Percentiles rank a stretch among this genome's conserved stretches.
These are phyloP conservation scores for Protobothrops mucrosquamatus DNA, from an alignment of 2,113 vertebrate species.

Conservation along the genomic window DNA sequence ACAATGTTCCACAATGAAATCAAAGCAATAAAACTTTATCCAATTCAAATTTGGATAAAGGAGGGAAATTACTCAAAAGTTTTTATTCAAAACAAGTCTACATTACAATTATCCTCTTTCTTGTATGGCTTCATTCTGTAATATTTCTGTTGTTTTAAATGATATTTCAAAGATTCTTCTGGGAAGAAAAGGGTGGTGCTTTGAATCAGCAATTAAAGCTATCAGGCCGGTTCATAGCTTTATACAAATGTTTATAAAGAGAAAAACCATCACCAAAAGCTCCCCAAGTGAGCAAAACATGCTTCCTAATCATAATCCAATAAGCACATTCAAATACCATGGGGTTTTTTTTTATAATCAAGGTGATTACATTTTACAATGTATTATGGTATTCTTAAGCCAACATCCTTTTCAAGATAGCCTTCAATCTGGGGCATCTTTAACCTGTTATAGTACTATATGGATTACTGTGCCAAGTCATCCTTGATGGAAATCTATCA, in stretches of 20 bases:
- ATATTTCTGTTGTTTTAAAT: background rate
- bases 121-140: background rate
- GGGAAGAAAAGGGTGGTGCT: constrained; percentile 66
- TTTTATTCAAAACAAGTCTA: background rate
- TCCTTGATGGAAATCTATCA: background rate
- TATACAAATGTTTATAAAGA: constrained; percentile 24
- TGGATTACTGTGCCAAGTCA: background rate
- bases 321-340: background rate
- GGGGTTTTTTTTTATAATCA: background rate
- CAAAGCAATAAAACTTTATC: background rate
- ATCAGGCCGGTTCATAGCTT: constrained; percentile 26
- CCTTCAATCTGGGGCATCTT: background rate
- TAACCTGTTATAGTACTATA: background rate
- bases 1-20: background rate
- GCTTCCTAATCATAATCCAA: background rate
- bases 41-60: background rate
- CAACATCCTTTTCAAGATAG: background rate
- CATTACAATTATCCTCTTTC: background rate
- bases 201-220: constrained; percentile 39
- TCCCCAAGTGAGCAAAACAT: constrained; percentile 4
- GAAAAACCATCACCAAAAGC: constrained; percentile 18
- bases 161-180: constrained; percentile 13
- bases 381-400: background rate
- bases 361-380: background rate
- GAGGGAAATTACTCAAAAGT: background rate